phyloP scores from a whole-genome alignment of 2,888 invertebrate genomes.

The Biston stratarius region DNA sequence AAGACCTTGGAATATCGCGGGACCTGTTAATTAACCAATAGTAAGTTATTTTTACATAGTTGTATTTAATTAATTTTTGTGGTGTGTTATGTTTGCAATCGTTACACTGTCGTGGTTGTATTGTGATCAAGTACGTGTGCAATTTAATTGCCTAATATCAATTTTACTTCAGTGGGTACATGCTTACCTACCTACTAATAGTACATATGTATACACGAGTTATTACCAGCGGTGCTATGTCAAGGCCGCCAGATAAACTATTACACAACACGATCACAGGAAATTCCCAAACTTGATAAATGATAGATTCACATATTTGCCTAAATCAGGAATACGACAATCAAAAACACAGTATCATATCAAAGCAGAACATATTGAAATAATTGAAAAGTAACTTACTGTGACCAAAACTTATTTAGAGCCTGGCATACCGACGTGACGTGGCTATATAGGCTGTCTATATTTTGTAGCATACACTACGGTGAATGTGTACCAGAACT shows the following conservation, averaged over 20 bases:
- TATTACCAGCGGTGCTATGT: conserved; percentile 8
- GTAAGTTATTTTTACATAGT: no score
- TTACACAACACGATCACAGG: conserved; percentile 45
- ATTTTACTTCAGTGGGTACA: conserved; percentile 14
- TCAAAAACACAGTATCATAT: not conserved
- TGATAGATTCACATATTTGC: conserved; percentile 1
- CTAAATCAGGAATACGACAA: not conserved
- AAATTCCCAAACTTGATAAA: conserved; percentile 45
- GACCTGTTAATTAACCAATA: no score
- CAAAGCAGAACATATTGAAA: no score
- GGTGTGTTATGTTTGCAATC: no score
- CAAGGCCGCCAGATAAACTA: conserved; percentile 49
- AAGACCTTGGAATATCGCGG: no score
- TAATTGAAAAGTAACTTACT: no score
- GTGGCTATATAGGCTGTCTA: no score
- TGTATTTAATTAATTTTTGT: not conserved
- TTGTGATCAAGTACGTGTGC: not conserved
- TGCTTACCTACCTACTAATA: not conserved
- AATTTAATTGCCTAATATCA: conserved; percentile 18
- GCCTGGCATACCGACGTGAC: no score
- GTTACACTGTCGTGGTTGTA: not conserved
- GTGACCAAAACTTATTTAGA: no score
- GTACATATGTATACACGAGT: conserved; percentile 8
- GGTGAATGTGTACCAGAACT: no score
- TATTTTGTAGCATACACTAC: no score